Evolutionary conservation across 2,797 vertebrate species (phyloP).

Genomic region (Sus cebifrons): DNA sequence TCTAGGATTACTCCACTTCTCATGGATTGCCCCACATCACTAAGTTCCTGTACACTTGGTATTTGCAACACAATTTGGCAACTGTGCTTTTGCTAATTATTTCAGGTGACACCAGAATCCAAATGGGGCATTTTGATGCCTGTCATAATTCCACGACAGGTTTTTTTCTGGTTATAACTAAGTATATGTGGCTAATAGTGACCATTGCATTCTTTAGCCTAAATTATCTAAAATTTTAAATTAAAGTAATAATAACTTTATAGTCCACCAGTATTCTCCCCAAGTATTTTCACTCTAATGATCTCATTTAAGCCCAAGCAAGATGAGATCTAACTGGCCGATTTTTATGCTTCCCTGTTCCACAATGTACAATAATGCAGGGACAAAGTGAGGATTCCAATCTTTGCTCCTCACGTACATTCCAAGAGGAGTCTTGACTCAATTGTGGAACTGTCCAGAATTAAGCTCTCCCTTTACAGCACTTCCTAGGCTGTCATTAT

Average conservation of each 20-base stretch:
- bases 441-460: neutral
- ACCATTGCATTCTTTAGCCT: neutral
- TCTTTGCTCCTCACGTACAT: neutral
- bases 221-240: constrained; percentile 73
- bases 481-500: constrained; percentile 64
- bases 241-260: constrained; percentile 61
- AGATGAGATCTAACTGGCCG: neutral
- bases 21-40: neutral
- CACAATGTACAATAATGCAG: constrained; percentile 5
- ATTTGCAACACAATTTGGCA: neutral
- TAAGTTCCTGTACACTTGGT: neutral
- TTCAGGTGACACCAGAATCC: constrained; percentile 48
- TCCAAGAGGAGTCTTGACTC: neutral
- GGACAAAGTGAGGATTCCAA: neutral
- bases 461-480: constrained; percentile 41
- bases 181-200: constrained; percentile 7
- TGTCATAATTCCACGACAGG: neutral
- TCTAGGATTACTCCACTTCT: neutral
- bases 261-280: constrained; percentile 54
- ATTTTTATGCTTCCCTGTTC: constrained; percentile 34
- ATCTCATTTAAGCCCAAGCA: constrained; percentile 65
- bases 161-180: constrained; percentile 59
- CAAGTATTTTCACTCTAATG: constrained; percentile 59
- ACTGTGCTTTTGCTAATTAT: constrained; percentile 8
- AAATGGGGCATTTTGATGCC: constrained; percentile 15